These are phyloP conservation scores for Thymelicus acteon DNA, from an alignment of 2,888 invertebrate genomes.

Conservation along the genomic window DNA sequence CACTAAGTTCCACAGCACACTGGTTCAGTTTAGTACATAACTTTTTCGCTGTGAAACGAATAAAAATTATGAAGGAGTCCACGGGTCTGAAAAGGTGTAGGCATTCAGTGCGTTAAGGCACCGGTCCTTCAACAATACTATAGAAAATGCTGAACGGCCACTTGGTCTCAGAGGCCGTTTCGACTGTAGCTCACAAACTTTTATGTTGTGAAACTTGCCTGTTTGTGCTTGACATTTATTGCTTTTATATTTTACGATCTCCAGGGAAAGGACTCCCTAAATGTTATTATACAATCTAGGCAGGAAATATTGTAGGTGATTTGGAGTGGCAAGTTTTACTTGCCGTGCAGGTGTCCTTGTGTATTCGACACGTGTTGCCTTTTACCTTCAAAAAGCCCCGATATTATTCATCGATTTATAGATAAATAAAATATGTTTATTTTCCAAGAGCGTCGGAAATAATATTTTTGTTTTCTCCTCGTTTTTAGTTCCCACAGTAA, in stretches of 20 bases:
- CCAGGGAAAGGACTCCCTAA: slow-evolving; percentile 61
- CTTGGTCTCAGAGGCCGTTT: slow-evolving; percentile 59
- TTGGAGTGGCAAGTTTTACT: slow-evolving; percentile 21
- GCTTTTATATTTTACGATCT: slow-evolving; percentile 76
- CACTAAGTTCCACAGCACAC: slow-evolving; percentile 4
- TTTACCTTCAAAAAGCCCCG: background rate
- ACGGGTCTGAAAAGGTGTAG: slow-evolving; percentile 37
- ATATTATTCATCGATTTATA: background rate
- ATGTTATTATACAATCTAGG: slow-evolving; percentile 47
- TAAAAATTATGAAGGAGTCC: slow-evolving; percentile 32
- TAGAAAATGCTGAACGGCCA: slow-evolving; percentile 68
- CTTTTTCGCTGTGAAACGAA: slow-evolving; percentile 21
- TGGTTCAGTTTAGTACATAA: slow-evolving; percentile 17
- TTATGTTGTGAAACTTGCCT: slow-evolving; percentile 76
- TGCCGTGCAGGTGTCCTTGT: slow-evolving; percentile 40
- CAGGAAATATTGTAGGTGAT: slow-evolving; percentile 23
- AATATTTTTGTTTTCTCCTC: no score
- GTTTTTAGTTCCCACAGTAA: no score
- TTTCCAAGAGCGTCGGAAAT: no score
- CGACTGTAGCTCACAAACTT: slow-evolving; percentile 65
- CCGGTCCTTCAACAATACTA: slow-evolving; percentile 53
- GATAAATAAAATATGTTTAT: background rate
- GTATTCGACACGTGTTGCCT: slow-evolving; percentile 33
- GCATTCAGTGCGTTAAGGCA: slow-evolving; percentile 39
- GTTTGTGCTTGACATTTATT: slow-evolving; percentile 78